Conservation (phyloP, 2,797 vertebrate species). For the Myiotriccus ornatus region DNA sequence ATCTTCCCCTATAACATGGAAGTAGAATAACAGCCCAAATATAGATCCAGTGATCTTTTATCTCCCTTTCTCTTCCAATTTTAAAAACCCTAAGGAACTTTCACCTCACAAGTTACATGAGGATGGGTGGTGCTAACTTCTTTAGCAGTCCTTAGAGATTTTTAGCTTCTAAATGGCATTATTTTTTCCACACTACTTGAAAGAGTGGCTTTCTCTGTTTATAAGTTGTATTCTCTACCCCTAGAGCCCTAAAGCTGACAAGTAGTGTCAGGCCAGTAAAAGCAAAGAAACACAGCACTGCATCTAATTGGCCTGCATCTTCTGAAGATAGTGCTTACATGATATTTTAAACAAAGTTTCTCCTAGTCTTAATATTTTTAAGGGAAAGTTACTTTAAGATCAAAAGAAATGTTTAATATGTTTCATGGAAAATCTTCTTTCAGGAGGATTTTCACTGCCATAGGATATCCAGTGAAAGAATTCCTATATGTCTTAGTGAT, state of each 20-base stretch:
- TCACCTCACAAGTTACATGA: not conserved
- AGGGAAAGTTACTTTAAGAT: not conserved
- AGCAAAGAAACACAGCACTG: not conserved
- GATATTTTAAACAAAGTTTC: not conserved
- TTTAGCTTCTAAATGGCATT: not conserved
- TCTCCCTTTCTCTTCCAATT: not conserved
- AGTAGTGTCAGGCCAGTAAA: not conserved
- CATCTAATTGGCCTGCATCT: not conserved
- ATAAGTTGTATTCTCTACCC: not conserved
- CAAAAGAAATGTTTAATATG: not conserved
- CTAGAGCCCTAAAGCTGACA: not conserved
- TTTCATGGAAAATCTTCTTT: not conserved
- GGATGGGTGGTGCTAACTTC: not conserved
- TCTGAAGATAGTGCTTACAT: not conserved
- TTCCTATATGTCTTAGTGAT: not conserved
- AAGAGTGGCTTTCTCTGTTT: not conserved
- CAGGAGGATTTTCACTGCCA: not conserved
- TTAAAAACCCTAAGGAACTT: not conserved
- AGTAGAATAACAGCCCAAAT: not conserved
- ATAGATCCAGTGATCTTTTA: not conserved
- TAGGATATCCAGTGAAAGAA: not conserved
- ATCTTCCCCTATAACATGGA: not conserved
- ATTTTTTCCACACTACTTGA: not conserved
- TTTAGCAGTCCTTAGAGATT: not conserved
- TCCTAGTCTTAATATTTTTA: not conserved